phyloP scores from a whole-genome alignment of 2,113 vertebrate genomes.

The Glareola pratincola region DNA sequence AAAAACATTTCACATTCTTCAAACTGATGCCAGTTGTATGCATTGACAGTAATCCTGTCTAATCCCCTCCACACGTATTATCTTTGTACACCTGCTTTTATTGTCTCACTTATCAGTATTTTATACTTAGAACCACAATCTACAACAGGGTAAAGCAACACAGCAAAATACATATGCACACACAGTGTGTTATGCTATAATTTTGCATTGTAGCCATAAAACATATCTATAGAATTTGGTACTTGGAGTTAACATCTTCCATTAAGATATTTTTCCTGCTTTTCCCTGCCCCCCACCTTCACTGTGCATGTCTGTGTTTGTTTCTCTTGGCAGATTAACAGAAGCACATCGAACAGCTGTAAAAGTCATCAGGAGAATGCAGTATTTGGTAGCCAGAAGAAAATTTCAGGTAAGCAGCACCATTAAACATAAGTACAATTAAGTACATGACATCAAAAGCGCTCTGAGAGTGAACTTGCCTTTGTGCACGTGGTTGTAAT shows the following conservation, averaged over 20 bases:
- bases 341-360: constrained; percentile 84
- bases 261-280: not conserved
- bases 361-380: constrained; percentile 88
- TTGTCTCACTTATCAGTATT: not conserved
- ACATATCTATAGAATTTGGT: not conserved
- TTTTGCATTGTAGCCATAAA: not conserved
- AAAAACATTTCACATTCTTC: constrained; percentile 9
- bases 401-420: constrained; percentile 86
- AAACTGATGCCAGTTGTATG: not conserved
- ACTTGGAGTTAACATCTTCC: not conserved
- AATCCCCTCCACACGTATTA: constrained; percentile 4
- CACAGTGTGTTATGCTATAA: no score
- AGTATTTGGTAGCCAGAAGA: constrained; percentile 87
- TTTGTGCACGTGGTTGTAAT: not conserved
- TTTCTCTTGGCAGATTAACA: constrained; percentile 76
- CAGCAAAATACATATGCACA: not conserved
- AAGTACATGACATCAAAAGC: not conserved
- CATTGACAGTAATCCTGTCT: constrained; percentile 22
- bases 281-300: not conserved
- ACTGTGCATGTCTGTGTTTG: not conserved
- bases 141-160: not conserved
- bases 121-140: not conserved
- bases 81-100: constrained; percentile 40
- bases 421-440: not conserved
- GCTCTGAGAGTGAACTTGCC: not conserved